Conservation (phyloP, 2,888 invertebrate genomes). For the Eristalis tenax region DNA sequence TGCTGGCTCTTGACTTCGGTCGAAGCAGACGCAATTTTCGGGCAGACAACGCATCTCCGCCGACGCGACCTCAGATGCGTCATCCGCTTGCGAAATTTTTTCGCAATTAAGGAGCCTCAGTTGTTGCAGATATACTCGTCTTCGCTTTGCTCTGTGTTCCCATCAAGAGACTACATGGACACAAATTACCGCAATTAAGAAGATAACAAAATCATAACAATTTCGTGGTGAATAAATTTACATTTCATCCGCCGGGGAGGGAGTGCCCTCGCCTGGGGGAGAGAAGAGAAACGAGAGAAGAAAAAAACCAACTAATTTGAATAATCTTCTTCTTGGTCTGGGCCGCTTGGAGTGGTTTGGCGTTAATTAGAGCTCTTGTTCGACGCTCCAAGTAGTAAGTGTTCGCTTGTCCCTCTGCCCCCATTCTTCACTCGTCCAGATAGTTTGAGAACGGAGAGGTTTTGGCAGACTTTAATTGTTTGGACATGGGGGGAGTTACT, state of each 20-base stretch:
- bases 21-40: background rate
- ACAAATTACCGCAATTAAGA: constrained; percentile 69
- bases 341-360: constrained; percentile 53
- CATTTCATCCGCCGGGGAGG: constrained; percentile 47
- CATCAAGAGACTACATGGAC: constrained; percentile 46
- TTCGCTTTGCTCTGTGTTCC: constrained; percentile 17
- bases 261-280: constrained; percentile 32
- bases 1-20: background rate
- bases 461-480: constrained; percentile 41
- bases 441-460: background rate
- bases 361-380: constrained; percentile 64
- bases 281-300: background rate
- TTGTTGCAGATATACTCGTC: background rate
- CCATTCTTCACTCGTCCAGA: background rate
- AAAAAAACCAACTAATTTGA: constrained; percentile 43
- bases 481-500: constrained; percentile 39
- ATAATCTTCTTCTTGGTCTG: constrained; percentile 40
- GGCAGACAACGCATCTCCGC: background rate
- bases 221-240: constrained; percentile 68
- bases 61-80: background rate
- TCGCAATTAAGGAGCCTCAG: constrained; percentile 49
- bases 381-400: constrained; percentile 29
- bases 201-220: constrained; percentile 72
- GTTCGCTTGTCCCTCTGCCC: background rate
- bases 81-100: constrained; percentile 35